These are phyloP conservation scores for Arothron firmamentum DNA, from an alignment of 2,113 vertebrate species.

Conservation along the genomic window DNA sequence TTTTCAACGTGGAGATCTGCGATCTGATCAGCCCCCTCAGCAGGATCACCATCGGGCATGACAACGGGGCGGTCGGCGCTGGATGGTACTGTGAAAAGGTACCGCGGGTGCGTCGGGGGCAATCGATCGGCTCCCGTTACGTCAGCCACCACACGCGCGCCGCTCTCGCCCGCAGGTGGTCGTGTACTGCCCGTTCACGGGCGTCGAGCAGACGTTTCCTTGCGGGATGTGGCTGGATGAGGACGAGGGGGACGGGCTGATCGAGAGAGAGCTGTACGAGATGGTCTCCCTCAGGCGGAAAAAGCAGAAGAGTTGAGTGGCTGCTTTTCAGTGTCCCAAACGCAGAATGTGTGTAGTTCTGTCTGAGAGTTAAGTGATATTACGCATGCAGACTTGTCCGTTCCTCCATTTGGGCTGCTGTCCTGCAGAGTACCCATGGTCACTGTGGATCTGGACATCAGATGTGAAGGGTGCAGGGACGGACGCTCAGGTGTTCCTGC, in stretches of 20 bases:
- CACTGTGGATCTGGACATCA: conserved; percentile 93
- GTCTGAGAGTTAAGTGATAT: too few species aligned
- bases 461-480: conserved; percentile 93
- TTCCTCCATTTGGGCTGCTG: background rate
- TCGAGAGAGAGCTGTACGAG: conserved; percentile 93
- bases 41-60: conserved; percentile 89
- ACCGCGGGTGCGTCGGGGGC: background rate
- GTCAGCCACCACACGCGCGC: background rate
- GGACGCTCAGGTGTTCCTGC: conserved; percentile 90
- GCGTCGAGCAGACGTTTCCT: conserved; percentile 91
- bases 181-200: conserved; percentile 92
- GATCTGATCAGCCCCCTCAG: conserved; percentile 92
- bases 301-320: conserved; percentile 87
- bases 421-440: conserved; percentile 86
- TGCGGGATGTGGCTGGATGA: conserved; percentile 94
- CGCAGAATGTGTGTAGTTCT: too few species aligned
- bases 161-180: conserved; percentile 77
- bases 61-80: conserved; percentile 85
- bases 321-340: background rate
- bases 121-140: background rate
- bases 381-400: too few species aligned
- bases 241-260: conserved; percentile 89
- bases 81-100: conserved; percentile 99
- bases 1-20: conserved; percentile 90
- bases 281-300: conserved; percentile 92